Evolutionary conservation across 2,113 vertebrate species (phyloP).

Genomic region (Anarrhichthys ocellatus): DNA sequence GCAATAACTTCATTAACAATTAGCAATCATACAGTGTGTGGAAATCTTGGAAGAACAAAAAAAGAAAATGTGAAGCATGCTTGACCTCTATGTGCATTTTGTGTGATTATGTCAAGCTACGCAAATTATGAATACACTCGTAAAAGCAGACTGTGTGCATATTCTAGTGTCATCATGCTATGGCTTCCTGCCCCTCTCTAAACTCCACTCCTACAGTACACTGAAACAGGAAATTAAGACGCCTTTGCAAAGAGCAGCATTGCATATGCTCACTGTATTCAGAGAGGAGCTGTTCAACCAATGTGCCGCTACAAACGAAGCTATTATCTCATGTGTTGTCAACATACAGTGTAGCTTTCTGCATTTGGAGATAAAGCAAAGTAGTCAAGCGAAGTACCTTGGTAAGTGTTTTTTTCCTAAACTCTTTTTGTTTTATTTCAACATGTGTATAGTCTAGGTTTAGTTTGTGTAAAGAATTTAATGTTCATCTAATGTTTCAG

Average conservation of each 20-base stretch:
- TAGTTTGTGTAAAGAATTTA: background rate
- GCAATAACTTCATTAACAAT: background rate
- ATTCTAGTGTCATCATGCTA: rapidly evolving
- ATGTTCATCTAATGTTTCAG: background rate
- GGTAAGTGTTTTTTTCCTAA: slow-evolving; percentile 31
- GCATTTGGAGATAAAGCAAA: background rate
- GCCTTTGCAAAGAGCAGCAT: background rate
- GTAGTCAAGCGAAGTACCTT: background rate
- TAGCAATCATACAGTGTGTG: background rate
- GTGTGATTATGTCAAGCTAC: background rate
- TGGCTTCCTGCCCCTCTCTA: slow-evolving; percentile 37
- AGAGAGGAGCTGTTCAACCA: background rate
- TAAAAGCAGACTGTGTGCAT: background rate
- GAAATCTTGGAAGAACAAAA: background rate
- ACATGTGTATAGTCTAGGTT: background rate
- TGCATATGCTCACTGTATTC: background rate
- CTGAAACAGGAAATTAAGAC: slow-evolving; percentile 55
- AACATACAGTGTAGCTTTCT: background rate
- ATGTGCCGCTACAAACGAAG: background rate
- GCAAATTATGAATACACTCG: background rate
- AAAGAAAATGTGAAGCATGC: background rate
- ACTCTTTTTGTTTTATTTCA: background rate
- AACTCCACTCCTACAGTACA: background rate
- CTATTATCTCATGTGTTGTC: background rate
- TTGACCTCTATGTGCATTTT: background rate